Base-by-base conservation (phyloP, 2,113 vertebrate species). In the Festucalex cinctus region DNA sequence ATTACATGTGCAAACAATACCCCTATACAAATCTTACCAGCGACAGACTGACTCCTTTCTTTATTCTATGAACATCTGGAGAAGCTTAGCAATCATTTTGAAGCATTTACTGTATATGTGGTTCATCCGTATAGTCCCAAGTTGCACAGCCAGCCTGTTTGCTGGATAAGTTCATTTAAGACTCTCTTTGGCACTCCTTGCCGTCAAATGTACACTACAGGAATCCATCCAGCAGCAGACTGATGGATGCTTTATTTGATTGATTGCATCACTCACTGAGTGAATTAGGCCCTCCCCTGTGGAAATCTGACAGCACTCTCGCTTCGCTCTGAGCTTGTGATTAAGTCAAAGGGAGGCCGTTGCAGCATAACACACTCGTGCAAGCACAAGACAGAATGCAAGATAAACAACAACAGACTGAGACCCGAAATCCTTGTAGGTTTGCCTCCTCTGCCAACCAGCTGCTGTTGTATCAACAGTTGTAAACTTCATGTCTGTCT, bases 191-290 rank as follows among this genome's bases (percentile, higher is more conserved):
- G 85, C 85, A 83, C 85, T 82, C 80, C 77, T 80, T 81, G 75
- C 83, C 79, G 83, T 86, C 85, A 80, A 85, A 78, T 83, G 84
- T 86, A 77, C 78, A 80, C 80, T 81, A 74, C 73, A 85, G 85
- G 74, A 88, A 87, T 85, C 79, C 77, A 82, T 81, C 76, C 74
- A 76, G 74, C 85, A 84, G 71, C 36, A 63, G 43, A 62, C 74
- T 82, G 85, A 88, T 86, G 86, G 88, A 88, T 83, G 79, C 76
- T 77, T 81, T 82, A 80, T 89, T 83, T 89, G 88, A 88, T 88
- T 87, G 88, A 90, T 83, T 83, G 84, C 83, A 88, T 89, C 84
- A 87, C 86, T 90, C 87, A 80, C 77, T 82, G 86, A 85, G 84
- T 85, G 88, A 87, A 86, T 89, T 88, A 90, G 80, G 65, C 77